phyloP scores from a whole-genome alignment of 2,888 invertebrate species.

The Laothoe populi region DNA sequence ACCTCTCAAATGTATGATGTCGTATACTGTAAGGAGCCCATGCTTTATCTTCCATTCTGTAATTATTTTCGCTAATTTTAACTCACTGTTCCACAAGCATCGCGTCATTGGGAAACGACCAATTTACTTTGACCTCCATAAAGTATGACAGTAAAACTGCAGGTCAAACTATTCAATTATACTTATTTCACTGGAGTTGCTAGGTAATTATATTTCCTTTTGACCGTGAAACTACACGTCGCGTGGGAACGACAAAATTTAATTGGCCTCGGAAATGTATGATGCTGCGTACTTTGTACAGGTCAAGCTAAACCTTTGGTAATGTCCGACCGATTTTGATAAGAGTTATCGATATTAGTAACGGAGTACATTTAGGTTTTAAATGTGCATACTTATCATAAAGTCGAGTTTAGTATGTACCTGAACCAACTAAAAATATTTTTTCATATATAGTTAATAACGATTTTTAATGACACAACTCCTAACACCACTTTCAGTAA shows the following conservation, averaged over 20 bases:
- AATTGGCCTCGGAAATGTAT: neutral
- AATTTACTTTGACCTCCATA: neutral
- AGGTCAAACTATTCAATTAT: neutral
- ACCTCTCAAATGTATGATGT: too few relatives aligned
- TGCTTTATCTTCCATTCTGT: too few relatives aligned
- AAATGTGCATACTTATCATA: too few relatives aligned
- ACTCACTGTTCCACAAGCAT: neutral
- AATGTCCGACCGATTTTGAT: neutral
- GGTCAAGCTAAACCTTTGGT: neutral
- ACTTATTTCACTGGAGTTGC: neutral
- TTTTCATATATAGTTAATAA: too few relatives aligned
- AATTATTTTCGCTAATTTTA: too few relatives aligned
- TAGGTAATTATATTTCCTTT: neutral
- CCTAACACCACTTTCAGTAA: too few relatives aligned
- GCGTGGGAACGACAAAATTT: neutral
- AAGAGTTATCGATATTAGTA: too few relatives aligned
- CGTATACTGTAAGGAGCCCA: too few relatives aligned
- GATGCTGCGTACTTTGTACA: neutral
- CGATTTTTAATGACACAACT: too few relatives aligned
- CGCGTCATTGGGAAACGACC: neutral
- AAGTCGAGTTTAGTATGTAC: too few relatives aligned
- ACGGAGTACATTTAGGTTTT: too few relatives aligned
- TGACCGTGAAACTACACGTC: neutral
- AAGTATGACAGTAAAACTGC: neutral
- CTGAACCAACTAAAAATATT: too few relatives aligned